Evolutionary conservation across 2,113 vertebrate species (phyloP).

Genomic region (Recurvirostra avosetta): DNA sequence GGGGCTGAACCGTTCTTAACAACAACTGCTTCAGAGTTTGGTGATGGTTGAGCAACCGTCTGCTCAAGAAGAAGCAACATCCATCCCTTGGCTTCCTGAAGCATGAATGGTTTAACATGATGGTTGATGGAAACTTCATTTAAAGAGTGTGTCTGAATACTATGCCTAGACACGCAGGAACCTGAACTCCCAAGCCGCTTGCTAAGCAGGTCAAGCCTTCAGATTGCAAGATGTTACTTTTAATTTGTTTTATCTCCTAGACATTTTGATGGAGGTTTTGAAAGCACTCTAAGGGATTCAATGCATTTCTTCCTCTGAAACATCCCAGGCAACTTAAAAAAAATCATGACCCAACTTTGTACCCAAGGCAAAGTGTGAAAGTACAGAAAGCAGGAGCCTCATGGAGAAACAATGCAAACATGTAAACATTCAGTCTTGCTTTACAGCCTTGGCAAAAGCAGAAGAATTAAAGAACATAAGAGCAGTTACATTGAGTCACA

Average conservation of each 20-base stretch:
- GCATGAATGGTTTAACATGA: rapidly evolving
- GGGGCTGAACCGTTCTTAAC: not conserved
- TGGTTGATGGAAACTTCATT: not conserved
- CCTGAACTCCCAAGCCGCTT: not conserved
- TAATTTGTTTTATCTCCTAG: not conserved
- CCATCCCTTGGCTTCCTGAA: not conserved
- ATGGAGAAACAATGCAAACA: not conserved
- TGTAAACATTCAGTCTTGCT: not conserved
- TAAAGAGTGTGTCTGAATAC: not conserved
- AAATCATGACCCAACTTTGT: not conserved
- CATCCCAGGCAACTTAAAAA: not conserved
- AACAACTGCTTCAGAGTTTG: not conserved
- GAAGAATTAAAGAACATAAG: not conserved
- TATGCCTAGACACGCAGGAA: not conserved
- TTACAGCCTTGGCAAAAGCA: not conserved
- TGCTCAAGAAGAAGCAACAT: not conserved
- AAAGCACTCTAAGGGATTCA: not conserved
- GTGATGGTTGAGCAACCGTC: not conserved
- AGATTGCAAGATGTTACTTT: not conserved
- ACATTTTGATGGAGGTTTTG: not conserved
- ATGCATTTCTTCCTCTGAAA: not conserved
- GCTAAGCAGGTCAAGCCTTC: not conserved
- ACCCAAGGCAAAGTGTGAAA: not conserved
- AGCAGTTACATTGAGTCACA: not conserved
- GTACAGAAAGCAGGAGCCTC: not conserved